Conservation (phyloP, 1,140 invertebrate genomes). For the Lamellibrachia luymesi region DNA sequence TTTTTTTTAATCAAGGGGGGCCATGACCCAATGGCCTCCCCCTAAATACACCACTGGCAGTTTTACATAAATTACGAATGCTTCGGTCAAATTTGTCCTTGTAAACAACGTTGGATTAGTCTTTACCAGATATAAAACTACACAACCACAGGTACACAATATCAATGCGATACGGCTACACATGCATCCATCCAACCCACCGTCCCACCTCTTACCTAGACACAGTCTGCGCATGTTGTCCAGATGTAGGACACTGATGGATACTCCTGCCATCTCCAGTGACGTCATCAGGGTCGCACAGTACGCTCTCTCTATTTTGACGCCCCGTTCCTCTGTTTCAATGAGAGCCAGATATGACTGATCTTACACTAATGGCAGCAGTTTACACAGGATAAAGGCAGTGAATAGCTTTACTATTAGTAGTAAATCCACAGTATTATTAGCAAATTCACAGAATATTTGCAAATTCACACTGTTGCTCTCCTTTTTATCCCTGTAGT, state of each 20-base stretch:
- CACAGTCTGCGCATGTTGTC: conserved; percentile 34
- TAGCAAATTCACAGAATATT: too few species aligned
- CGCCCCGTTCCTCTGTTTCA: conserved; percentile 50
- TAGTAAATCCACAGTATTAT: too few species aligned
- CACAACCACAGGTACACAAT: background rate
- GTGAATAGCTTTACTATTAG: too few species aligned
- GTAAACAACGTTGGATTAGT: background rate
- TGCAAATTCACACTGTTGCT: too few species aligned
- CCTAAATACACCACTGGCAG: background rate
- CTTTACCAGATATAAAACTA: background rate
- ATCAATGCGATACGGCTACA: background rate
- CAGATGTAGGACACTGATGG: conserved; percentile 69
- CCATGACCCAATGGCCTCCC: background rate
- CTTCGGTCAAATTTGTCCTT: background rate
- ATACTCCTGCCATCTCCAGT: conserved; percentile 77
- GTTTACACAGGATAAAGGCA: too few species aligned
- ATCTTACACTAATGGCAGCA: background rate
- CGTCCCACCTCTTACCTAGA: background rate
- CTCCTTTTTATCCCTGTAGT: too few species aligned
- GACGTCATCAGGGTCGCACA: conserved; percentile 76
- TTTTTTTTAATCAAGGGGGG: too few species aligned
- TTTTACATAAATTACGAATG: background rate
- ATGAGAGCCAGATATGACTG: background rate
- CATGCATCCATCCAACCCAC: background rate
- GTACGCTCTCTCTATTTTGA: conserved; percentile 67